Conservation (phyloP, 2,888 invertebrate genomes). For the Helicoverpa assulta region DNA sequence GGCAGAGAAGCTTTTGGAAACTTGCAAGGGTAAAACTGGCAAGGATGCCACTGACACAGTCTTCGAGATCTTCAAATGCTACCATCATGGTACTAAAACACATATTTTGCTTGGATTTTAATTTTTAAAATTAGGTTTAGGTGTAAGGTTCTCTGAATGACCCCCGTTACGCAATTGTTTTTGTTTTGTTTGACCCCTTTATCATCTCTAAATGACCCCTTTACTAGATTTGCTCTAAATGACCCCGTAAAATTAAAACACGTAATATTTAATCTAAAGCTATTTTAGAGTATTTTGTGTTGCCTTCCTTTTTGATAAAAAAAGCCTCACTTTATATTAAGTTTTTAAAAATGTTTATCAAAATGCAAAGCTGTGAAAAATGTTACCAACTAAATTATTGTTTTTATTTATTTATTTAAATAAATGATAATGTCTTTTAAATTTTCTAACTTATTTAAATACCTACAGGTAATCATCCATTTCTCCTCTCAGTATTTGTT, state of each 20-base stretch:
- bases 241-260: neutral
- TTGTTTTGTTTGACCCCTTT: neutral
- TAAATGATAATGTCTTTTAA: neutral
- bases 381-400: constrained; percentile 43
- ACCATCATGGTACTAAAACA: constrained; percentile 78
- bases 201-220: neutral
- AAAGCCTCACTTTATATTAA: neutral
- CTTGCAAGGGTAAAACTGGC: constrained; percentile 81
- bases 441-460: no score
- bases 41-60: constrained; percentile 81
- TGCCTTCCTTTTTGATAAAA: neutral
- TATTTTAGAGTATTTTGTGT: neutral
- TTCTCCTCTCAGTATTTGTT: no score
- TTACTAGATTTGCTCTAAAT: neutral
- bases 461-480: no score
- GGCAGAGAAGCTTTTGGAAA: constrained; percentile 78
- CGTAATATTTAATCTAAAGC: neutral
- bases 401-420: constrained; percentile 23
- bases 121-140: constrained; percentile 9
- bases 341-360: neutral
- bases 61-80: constrained; percentile 85
- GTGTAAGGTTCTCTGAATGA: neutral
- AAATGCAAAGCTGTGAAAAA: neutral
- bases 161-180: neutral
- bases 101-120: constrained; percentile 66